Percentiles rank a stretch among this genome's conserved stretches.
phyloP scores from a whole-genome alignment of 2,113 vertebrate species.

The Limnothrissa miodon region DNA sequence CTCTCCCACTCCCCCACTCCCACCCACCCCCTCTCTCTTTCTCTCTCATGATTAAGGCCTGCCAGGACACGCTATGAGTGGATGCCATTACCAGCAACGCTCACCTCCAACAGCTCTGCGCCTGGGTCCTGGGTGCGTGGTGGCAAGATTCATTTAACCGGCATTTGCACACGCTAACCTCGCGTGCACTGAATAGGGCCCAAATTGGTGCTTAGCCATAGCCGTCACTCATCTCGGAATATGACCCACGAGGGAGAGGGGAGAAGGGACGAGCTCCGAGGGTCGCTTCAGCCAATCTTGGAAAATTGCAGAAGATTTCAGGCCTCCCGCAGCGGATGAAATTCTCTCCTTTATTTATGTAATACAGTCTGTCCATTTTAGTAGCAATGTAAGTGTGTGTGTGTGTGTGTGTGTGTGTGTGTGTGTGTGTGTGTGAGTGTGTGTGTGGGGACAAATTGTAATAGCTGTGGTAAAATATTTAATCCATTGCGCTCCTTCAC shows the following conservation, averaged over 20 bases:
- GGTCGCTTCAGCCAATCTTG: not conserved
- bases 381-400: not conserved
- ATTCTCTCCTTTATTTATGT: not conserved
- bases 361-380: not conserved
- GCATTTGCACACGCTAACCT: not conserved
- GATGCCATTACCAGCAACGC: not conserved
- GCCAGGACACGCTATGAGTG: not conserved
- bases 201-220: slow-evolving; percentile 1
- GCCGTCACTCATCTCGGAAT: not conserved
- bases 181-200: not conserved
- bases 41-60: not conserved
- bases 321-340: slow-evolving; percentile 1
- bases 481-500: slow-evolving; percentile 19
- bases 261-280: not conserved
- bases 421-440: not conserved
- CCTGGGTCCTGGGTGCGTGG: not conserved
- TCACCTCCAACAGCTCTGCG: not conserved
- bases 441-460: not conserved
- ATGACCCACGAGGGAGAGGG: not conserved
- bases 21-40: not conserved
- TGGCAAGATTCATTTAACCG: not conserved
- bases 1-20: too few relatives aligned
- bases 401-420: slow-evolving; percentile 2
- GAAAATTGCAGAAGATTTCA: slow-evolving; percentile 4
- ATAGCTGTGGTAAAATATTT: slow-evolving; percentile 27